A percentile compares a stretch with the other conserved stretches of the same genome.
phyloP scores from a whole-genome alignment of 92 coral and sea anemone genomes.

The Palythoa grandiflora region DNA sequence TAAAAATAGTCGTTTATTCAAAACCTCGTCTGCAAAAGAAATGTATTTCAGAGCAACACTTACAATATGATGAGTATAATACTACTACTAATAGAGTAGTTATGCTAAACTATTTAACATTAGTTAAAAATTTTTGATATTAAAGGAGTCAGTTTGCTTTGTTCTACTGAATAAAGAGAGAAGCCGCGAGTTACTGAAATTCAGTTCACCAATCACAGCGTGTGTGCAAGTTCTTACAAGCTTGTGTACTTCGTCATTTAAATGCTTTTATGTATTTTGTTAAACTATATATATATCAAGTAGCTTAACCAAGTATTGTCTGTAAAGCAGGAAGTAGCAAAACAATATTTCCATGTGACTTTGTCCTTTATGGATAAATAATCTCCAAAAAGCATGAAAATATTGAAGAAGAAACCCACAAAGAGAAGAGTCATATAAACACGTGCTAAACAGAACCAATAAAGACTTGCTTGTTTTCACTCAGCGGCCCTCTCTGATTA shows the following conservation, averaged over 20 bases:
- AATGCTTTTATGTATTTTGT: neutral
- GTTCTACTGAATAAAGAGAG: too few species aligned
- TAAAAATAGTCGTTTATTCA: too few species aligned
- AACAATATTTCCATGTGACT: neutral
- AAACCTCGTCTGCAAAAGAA: too few species aligned
- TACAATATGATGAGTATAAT: too few species aligned
- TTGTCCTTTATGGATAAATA: neutral
- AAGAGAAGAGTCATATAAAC: neutral
- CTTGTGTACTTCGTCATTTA: neutral
- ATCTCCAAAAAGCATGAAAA: neutral
- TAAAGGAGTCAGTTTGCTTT: too few species aligned
- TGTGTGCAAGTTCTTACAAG: too few species aligned
- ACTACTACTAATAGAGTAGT: too few species aligned
- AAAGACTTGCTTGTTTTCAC: slow-evolving; percentile 26
- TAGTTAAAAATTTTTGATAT: too few species aligned
- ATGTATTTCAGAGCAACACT: too few species aligned
- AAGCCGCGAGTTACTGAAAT: too few species aligned
- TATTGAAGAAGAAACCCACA: neutral
- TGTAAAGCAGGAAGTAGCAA: neutral
- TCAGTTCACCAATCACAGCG: too few species aligned
- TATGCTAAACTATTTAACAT: too few species aligned
- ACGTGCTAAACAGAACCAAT: neutral
- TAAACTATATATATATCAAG: neutral
- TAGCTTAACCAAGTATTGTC: neutral
- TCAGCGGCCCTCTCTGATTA: slow-evolving; percentile 31